phyloP scores from a whole-genome alignment of 2,113 vertebrate species.

The Lepus europaeus region DNA sequence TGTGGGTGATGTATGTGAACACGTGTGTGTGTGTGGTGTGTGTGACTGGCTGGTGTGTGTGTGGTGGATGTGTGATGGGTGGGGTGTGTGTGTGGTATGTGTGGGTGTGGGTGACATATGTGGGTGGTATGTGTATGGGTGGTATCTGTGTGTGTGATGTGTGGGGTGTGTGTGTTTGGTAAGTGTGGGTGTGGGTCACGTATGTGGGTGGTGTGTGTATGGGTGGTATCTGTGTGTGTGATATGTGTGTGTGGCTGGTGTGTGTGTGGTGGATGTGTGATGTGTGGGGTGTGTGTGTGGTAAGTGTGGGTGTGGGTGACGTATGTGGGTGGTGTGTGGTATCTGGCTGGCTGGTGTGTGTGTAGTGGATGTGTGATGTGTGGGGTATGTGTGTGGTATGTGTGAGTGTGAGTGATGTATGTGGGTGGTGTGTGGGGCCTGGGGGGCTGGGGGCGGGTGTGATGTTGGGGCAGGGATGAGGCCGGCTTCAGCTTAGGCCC shows the following conservation, averaged over 20 bases:
- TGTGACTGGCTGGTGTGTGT: background rate
- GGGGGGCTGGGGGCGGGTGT: background rate
- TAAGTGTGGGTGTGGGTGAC: too few species aligned
- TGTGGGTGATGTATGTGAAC: background rate
- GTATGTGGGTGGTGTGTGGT: background rate
- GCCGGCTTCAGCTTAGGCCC: background rate
- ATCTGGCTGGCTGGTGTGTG: background rate
- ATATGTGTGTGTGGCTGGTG: too few species aligned
- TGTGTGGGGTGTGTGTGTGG: background rate
- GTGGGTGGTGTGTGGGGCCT: background rate
- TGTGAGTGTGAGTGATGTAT: background rate
- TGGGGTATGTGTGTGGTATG: fast-evolving
- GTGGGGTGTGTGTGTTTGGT: too few species aligned
- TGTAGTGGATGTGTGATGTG: too few species aligned
- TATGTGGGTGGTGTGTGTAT: too few species aligned
- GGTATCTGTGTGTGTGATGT: background rate
- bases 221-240: background rate
- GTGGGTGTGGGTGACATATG: too few species aligned
- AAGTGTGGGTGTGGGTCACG: too few species aligned
- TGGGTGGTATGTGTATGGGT: background rate
- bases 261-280: too few species aligned
- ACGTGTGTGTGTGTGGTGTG: background rate
- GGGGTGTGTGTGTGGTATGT: background rate
- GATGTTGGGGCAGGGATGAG: background rate
- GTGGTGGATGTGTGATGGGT: background rate